A percentile compares a stretch with the other conserved stretches of the same genome.
Conservation (phyloP, 2,797 vertebrate genomes). For the Manis crassicaudata region DNA sequence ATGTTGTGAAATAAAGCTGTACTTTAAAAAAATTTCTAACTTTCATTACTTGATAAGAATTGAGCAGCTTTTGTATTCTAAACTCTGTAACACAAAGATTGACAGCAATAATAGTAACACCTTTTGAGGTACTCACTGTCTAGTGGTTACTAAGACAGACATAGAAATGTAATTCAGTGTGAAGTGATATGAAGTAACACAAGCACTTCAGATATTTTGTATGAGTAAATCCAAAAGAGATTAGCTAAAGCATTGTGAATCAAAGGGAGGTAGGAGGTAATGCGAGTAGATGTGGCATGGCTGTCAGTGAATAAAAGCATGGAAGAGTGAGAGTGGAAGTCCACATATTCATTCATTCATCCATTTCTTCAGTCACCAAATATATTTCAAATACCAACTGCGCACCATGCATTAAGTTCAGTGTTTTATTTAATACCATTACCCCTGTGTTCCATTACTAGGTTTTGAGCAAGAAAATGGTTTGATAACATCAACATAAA, state of each 20-base stretch:
- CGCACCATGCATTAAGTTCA: not conserved
- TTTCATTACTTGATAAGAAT: not conserved
- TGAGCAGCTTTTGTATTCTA: not conserved
- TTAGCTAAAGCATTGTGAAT: not conserved
- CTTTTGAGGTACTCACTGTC: not conserved
- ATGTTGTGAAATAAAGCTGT: not conserved
- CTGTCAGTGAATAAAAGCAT: not conserved
- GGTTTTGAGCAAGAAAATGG: not conserved
- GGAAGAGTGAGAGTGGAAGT: not conserved
- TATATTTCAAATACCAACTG: not conserved
- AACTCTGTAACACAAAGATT: not conserved
- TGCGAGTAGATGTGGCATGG: not conserved
- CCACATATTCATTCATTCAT: not conserved
- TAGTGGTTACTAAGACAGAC: not conserved
- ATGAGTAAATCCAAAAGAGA: not conserved
- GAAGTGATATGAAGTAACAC: not conserved
- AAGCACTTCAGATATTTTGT: not conserved
- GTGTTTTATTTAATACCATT: slow-evolving; percentile 11
- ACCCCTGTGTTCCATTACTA: not conserved
- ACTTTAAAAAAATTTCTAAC: not conserved
- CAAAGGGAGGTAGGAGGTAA: not conserved
- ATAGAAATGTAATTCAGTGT: not conserved
- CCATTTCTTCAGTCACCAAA: not conserved
- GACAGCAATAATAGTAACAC: not conserved
- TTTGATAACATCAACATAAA: not conserved